A percentile compares a stretch with the other conserved stretches of the same genome.
Evolutionary conservation across 2,888 invertebrate species (phyloP).

Genomic region (Augiades crinisus): DNA sequence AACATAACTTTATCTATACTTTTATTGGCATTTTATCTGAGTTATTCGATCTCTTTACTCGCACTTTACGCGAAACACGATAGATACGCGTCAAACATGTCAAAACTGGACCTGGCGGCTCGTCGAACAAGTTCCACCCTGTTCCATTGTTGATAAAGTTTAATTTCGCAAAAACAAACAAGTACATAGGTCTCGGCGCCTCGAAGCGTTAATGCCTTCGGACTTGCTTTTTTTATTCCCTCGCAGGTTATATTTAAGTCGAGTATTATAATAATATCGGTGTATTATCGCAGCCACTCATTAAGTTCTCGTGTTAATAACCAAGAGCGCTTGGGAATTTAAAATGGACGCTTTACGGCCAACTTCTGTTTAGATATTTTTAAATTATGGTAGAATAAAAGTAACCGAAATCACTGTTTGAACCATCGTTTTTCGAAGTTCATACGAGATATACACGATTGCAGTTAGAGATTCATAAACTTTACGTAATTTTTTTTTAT

Average conservation of each 20-base stretch:
- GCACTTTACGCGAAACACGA: slow-evolving; percentile 11
- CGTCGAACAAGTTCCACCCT: not conserved
- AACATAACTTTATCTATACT: not conserved
- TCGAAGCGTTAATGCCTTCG: slow-evolving; percentile 31
- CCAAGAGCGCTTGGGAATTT: slow-evolving; percentile 21
- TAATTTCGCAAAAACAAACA: not conserved
- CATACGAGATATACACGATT: no score
- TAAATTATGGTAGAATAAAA: no score
- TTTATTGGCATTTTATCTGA: slow-evolving; percentile 16
- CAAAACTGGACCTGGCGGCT: slow-evolving; percentile 2
- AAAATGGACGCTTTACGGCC: slow-evolving; percentile 8
- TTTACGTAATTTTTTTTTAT: no score
- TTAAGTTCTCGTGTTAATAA: slow-evolving; percentile 52
- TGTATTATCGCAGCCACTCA: slow-evolving; percentile 49
- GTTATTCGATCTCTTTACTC: slow-evolving; percentile 19
- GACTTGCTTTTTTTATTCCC: slow-evolving; percentile 37
- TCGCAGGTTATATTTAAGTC: slow-evolving; percentile 39
- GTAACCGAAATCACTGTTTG: no score
- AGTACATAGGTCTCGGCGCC: slow-evolving; percentile 18
- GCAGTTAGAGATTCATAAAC: no score
- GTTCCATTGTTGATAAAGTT: not conserved
- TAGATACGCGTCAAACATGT: slow-evolving; percentile 14
- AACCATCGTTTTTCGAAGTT: no score
- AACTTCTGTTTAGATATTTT: slow-evolving; percentile 1
- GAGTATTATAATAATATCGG: slow-evolving; percentile 48